Conservation (phyloP, 2,797 vertebrate genomes). For the Acrossocheilus wenchowensis region DNA sequence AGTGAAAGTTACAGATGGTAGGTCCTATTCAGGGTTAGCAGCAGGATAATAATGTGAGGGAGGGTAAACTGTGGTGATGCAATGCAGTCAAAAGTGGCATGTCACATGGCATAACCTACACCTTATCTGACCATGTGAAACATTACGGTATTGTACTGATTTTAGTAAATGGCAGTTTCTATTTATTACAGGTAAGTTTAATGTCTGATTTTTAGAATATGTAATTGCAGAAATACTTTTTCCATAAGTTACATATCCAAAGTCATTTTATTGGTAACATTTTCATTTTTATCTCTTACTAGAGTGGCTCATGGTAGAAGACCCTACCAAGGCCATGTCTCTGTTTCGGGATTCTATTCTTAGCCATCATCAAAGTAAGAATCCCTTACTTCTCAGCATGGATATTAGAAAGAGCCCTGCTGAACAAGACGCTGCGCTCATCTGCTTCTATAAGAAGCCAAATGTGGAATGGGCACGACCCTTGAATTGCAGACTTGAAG, state of each 20-base stretch:
- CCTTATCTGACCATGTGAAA: no score
- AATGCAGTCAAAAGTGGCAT: background rate
- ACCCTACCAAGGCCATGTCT: slow-evolving; percentile 35
- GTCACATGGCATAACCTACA: background rate
- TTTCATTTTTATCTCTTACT: background rate
- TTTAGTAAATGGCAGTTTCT: no score
- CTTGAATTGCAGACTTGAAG: slow-evolving; percentile 20
- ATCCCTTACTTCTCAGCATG: slow-evolving; percentile 47
- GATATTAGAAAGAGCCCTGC: slow-evolving; percentile 48
- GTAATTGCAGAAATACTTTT: background rate
- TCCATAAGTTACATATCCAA: background rate
- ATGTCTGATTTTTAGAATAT: no score
- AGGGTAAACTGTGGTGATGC: slow-evolving; percentile 16
- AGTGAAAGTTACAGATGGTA: slow-evolving; percentile 32
- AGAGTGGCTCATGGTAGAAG: slow-evolving; percentile 20
- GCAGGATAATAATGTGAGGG: background rate
- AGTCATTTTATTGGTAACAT: background rate
- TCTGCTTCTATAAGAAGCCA: slow-evolving; percentile 47
- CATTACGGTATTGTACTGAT: no score
- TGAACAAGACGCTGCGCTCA: slow-evolving; percentile 46
- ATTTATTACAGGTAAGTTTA: no score
- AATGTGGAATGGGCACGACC: slow-evolving; percentile 53
- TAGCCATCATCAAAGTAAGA: slow-evolving; percentile 35
- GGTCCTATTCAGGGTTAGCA: slow-evolving; percentile 33
- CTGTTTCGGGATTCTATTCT: slow-evolving; percentile 12